Evolutionary conservation across 2,797 vertebrate species (phyloP), one percentile per base, ranked within the genome.

Genomic region (Sebastes melanostomus): DNA sequence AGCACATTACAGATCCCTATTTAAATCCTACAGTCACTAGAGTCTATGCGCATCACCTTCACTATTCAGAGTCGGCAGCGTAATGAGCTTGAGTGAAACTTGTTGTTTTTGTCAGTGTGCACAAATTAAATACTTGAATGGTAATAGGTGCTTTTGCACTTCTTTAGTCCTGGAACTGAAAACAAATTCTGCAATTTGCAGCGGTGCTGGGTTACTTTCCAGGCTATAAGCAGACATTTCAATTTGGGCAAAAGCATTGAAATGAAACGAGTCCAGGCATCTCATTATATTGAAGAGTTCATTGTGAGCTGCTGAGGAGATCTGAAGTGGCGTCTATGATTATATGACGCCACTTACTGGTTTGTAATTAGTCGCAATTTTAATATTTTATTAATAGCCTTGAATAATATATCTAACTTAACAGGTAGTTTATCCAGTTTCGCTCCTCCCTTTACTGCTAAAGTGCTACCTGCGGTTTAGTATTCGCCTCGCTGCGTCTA

Each of bases 111-210:
- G 81, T 88, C 82, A 78, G 65, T 83, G 66, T 56, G 82, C 83
- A 74, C 85, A 89, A 88, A 93, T 94, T 85, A 92, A 92, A 92
- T 76, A 87, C 80, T 91, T 69, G 71, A 84, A 86, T 65, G 83
- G 68, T 90, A 92, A 89, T 91, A 87, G 87, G 83, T 86, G 86
- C 74, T 89, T 86, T 83, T 81, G 91, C 87, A 65, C 59, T 85
- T 76, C 77, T 87, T 85, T 78, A 77, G 80, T 89, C 71, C 66
- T 74, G 80, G 62, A 85, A 81, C 71, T 67, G 77, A 85, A 89
- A 91, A 90, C 86, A 84, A 86, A 92, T 89, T 79, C 66, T 71
- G 71, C 81, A 66, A 86, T 93, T 94, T 93, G 79, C 80, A 42
- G 75, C 70, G 0, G 54, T n/a, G 71, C 79, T 30, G 25, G 78